Evolutionary conservation across 2,888 invertebrate genomes (phyloP), one percentile per base, ranked within the genome.

Genomic region (Rhagium mordax): DNA sequence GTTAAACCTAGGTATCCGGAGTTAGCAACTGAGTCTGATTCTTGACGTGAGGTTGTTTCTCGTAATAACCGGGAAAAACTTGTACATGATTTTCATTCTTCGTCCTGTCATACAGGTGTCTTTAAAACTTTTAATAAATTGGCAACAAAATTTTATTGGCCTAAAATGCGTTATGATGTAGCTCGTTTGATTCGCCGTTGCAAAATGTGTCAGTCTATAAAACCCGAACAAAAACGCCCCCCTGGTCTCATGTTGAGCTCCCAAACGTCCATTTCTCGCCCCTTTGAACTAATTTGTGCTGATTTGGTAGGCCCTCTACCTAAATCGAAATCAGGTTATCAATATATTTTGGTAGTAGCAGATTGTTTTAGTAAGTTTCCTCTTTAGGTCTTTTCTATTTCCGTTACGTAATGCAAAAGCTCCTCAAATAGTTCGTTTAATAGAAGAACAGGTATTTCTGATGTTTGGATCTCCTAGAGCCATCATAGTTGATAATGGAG

Each of bases 241-340:
- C 16, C 59, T 0, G 71, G 74, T 8, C 16, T 64, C 13, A 74
- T 75, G 73, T 33, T 69, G 20, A 69, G 65, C 53, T 13, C 53
- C 7, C 70, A 53, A n/a, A 20, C 41, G 3, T 29, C 21, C 5
- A 55, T 72, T 29, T 55, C 68, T 24, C 59, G 49, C n/a, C 76
- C 75, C 3, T 76, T 68, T 49, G 24, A 79, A 65, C 8, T 74
- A 13, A 33, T 76, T n/a, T 53, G 71, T 70, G 33, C 60, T 6
- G 79, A 79, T 57, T 27, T 75, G 3, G 27, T 77, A n/a, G 75
- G 74, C 6, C 77, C 75, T 20, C 53, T 78, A 20, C 77, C 77
- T 15, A 20, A 70, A 29, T 13, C 18, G 69, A 74, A 61, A 71
- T 80, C 6, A 69, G 78, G 6, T 75, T 76, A 1, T 70, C 79